phyloP scores from a whole-genome alignment of 1,140 invertebrate species.

The Zaprionus ghesquierei region DNA sequence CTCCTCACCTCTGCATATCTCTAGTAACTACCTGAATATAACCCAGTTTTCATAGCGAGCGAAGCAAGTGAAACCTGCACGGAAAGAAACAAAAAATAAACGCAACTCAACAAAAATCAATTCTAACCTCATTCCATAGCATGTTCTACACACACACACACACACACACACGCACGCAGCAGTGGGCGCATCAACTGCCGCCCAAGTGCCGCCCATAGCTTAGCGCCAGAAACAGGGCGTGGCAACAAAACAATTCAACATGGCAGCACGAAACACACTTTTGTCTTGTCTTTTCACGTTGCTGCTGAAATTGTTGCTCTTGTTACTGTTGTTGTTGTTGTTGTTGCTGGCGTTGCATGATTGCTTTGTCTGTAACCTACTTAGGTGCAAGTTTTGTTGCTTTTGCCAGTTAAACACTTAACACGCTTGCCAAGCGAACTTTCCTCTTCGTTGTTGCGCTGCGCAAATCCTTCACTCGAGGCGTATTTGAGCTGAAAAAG shows the following conservation, averaged over 20 bases:
- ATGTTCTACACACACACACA: slow-evolving; percentile 26
- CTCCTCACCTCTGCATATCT: background rate
- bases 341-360: slow-evolving; percentile 21
- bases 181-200: background rate
- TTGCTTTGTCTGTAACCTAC: slow-evolving; percentile 59
- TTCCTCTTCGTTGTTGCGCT: slow-evolving; percentile 1
- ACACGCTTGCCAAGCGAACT: slow-evolving; percentile 18
- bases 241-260: slow-evolving; percentile 28
- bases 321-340: background rate
- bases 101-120: slow-evolving; percentile 51
- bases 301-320: background rate
- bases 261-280: slow-evolving; percentile 14
- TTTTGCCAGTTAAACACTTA: slow-evolving; percentile 50
- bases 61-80: slow-evolving; percentile 22
- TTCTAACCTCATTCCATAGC: slow-evolving; percentile 53
- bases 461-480: background rate
- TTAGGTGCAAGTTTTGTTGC: slow-evolving; percentile 48
- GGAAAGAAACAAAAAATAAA: background rate
- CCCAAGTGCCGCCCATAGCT: slow-evolving; percentile 24
- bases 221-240: slow-evolving; percentile 27
- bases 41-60: slow-evolving; percentile 36
- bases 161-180: slow-evolving; percentile 23
- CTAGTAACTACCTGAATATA: slow-evolving; percentile 18
- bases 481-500: background rate
- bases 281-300: slow-evolving; percentile 9